Conservation (phyloP, 2,888 invertebrate species). For the Eupithecia subumbrata region DNA sequence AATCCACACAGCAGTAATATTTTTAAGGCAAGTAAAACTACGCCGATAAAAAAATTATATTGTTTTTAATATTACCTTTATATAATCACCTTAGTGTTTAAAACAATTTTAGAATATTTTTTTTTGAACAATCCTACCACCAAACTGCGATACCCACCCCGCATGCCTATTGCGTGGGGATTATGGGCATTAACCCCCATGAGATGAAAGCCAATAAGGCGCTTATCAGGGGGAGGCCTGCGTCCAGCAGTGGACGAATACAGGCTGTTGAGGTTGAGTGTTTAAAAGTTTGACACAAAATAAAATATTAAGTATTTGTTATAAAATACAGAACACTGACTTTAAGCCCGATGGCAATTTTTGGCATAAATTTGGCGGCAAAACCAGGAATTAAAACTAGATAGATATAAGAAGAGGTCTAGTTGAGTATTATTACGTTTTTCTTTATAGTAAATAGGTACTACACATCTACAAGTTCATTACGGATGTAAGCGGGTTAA, state of each 20-base stretch:
- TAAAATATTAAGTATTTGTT: background rate
- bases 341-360: conserved; percentile 4
- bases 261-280: too few relatives aligned
- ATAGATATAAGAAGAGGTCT: conserved; percentile 1
- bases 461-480: background rate
- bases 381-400: conserved; percentile 4
- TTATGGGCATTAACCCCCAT: too few relatives aligned
- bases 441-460: background rate
- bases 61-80: background rate
- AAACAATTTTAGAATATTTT: too few relatives aligned
- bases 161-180: too few relatives aligned
- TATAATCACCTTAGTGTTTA: background rate
- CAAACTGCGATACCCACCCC: too few relatives aligned
- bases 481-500: too few relatives aligned
- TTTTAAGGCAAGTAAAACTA: background rate
- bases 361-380: conserved; percentile 21
- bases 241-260: too few relatives aligned
- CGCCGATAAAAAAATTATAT: background rate
- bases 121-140: too few relatives aligned
- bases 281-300: background rate
- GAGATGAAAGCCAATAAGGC: too few relatives aligned
- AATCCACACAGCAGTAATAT: background rate
- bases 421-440: conserved; percentile 17
- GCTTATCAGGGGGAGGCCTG: too few relatives aligned
- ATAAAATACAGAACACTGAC: background rate